Evolutionary conservation across 2,797 vertebrate species (phyloP), one percentile per base, ranked within the genome.

Genomic region (Nyctibius grandis): DNA sequence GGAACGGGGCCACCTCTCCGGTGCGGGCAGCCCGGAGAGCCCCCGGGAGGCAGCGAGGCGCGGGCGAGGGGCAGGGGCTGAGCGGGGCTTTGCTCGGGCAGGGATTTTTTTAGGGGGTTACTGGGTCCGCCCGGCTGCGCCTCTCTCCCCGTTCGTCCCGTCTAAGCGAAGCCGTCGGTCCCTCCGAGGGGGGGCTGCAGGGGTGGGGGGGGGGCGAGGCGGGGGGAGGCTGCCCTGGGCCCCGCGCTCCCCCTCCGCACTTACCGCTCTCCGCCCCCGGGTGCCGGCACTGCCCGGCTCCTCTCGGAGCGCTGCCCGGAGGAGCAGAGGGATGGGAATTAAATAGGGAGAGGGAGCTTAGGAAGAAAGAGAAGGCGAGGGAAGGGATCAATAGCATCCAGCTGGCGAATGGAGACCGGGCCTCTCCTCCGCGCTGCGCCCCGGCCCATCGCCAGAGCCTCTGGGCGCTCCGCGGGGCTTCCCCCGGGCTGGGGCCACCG

Each of bases 371-470:
- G 87, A 64, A 92, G 40, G 73, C 85, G 87, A 85, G 81, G 70
- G 80, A 78, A 92, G 83, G 88, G 92, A 97, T 97, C 96, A 94
- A 98, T 97, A 84, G 53, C 72, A 95, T 83, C 80, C 97, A 97
- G 96, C 97, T 98, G 97, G 96, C 95, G 89, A 78, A 91, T 64
- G 74, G 69, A 79, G 76, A 51, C 57, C 45, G 94, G 91, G 80
- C 80, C 85, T 85, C 76, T 74, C 47, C 76, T 28, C 76, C 8
- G 15, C 48, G 10, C 84, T 26, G 84, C 19, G 4, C 47, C 88
- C 63, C 68, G 81, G 82, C 79, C 91, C 89, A 74, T 28, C 23
- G 21, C 50, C 57, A 11, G n/a, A 31, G 75, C 57, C 56, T 70
- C 75, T 28, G 94, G 85, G 53, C 47, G 36, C 83, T 85, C 51